A percentile compares a stretch with the other conserved stretches of the same genome.
These are phyloP conservation scores for Porites cylindrica DNA, from an alignment of 92 coral and sea anemone species.

Conservation along the genomic window DNA sequence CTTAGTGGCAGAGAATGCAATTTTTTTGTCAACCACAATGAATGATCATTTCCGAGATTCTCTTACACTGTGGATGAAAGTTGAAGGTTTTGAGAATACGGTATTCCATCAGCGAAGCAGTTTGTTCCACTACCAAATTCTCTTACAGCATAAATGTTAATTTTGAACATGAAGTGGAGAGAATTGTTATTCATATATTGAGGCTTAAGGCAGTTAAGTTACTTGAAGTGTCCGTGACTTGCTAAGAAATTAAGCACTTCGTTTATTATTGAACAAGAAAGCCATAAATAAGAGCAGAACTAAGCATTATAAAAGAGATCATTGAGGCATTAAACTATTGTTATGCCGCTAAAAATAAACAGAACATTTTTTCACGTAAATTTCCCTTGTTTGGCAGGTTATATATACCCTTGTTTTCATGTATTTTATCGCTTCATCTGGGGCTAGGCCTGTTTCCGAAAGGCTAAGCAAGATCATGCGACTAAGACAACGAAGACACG, in stretches of 20 bases:
- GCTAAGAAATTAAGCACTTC: conserved; percentile 10
- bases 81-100: background rate
- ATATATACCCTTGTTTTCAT: background rate
- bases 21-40: background rate
- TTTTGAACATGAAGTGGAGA: conserved; percentile 6
- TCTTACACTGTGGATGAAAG: background rate
- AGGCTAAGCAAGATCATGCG: background rate
- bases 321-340: background rate
- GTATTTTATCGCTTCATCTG: background rate
- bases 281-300: conserved; percentile 29
- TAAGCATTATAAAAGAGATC: background rate
- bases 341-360: background rate
- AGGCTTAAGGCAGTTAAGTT: background rate
- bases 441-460: background rate
- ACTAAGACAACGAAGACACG: background rate
- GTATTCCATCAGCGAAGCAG: background rate
- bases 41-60: background rate
- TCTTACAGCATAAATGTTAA: conserved; percentile 5
- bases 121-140: background rate
- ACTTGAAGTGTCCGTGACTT: background rate
- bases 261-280: background rate
- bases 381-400: conserved; percentile 23
- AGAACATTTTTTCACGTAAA: background rate
- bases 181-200: conserved; percentile 8
- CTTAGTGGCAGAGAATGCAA: background rate